Evolutionary conservation across 2,888 invertebrate species (phyloP).

Genomic region (Caenorhabditis doughertyi): DNA sequence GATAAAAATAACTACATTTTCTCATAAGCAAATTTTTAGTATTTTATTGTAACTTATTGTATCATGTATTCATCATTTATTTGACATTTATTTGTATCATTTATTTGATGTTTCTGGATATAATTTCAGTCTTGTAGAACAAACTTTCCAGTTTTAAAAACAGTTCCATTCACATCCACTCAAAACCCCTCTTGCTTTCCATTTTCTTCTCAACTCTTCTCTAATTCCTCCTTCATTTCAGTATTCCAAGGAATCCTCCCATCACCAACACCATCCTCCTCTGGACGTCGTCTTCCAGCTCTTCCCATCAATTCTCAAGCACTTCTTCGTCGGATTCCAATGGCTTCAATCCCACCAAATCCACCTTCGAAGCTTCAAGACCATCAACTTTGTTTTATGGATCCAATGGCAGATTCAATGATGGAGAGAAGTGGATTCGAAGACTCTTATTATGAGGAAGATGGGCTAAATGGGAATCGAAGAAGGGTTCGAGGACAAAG

Average conservation of each 20-base stretch:
- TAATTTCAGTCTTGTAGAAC: too few relatives aligned
- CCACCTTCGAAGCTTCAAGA: constrained; percentile 59
- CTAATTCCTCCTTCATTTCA: constrained; percentile 10
- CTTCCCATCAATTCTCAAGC: constrained; percentile 66
- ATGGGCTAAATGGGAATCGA: constrained; percentile 80
- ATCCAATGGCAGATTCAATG: constrained; percentile 71
- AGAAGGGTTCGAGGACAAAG: constrained; percentile 35
- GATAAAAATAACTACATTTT: too few relatives aligned
- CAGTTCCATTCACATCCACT: too few relatives aligned
- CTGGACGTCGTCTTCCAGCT: constrained; percentile 72
- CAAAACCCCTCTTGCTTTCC: too few relatives aligned
- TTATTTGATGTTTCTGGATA: too few relatives aligned
- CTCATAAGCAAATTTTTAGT: too few relatives aligned
- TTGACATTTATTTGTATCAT: too few relatives aligned
- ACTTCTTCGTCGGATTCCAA: constrained; percentile 62
- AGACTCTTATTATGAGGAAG: constrained; percentile 82
- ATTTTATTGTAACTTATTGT: too few relatives aligned
- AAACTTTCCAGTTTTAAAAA: too few relatives aligned
- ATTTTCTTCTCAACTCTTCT: neutral
- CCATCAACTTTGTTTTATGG: constrained; percentile 70
- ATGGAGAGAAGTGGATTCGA: constrained; percentile 71
- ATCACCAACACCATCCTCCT: constrained; percentile 62
- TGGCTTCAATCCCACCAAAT: constrained; percentile 62
- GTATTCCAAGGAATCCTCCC: constrained; percentile 59
- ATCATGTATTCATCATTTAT: too few relatives aligned